Evolutionary conservation across 92 coral and sea anemone genomes (phyloP).

Genomic region (Zoanthus solanderi): DNA sequence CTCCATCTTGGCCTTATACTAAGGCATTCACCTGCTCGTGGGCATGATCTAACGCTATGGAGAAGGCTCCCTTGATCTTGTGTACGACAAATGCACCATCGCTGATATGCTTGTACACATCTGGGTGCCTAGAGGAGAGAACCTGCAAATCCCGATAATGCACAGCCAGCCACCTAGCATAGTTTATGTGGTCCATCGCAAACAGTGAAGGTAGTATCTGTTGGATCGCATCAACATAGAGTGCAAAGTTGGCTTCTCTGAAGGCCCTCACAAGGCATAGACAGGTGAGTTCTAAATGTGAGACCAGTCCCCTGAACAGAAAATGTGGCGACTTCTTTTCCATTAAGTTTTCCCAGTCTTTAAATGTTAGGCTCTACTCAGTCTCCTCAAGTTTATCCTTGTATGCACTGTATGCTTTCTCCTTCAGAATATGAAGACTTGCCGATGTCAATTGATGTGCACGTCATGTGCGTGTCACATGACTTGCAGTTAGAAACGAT

Average conservation of each 20-base stretch:
- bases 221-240: slow-evolving; percentile 61
- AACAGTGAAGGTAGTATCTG: slow-evolving; percentile 75
- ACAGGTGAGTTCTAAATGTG: slow-evolving; percentile 52
- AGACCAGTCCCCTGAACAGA: slow-evolving; percentile 53
- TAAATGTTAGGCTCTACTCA: slow-evolving; percentile 10
- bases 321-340: slow-evolving; percentile 48
- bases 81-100: slow-evolving; percentile 76
- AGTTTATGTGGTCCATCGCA: slow-evolving; percentile 68
- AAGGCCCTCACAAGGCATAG: slow-evolving; percentile 70
- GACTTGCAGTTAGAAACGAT: slow-evolving; percentile 2
- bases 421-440: slow-evolving; percentile 38
- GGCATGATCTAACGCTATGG: slow-evolving; percentile 73
- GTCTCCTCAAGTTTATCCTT: slow-evolving; percentile 10
- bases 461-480: slow-evolving; percentile 59
- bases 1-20: slow-evolving; percentile 75
- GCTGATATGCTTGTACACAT: slow-evolving; percentile 55
- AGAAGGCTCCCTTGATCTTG: slow-evolving; percentile 40
- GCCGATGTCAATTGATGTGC: slow-evolving; percentile 65
- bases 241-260: slow-evolving; percentile 69
- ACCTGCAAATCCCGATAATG: slow-evolving; percentile 60
- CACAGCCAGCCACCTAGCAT: slow-evolving; percentile 71
- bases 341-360: slow-evolving; percentile 42
- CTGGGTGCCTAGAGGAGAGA: slow-evolving; percentile 54
- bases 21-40: slow-evolving; percentile 76
- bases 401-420: slow-evolving; percentile 47